Evolutionary conservation across 2,113 vertebrate genomes (phyloP), one percentile per base, ranked within the genome.

Genomic region (Corydoras maculifer): DNA sequence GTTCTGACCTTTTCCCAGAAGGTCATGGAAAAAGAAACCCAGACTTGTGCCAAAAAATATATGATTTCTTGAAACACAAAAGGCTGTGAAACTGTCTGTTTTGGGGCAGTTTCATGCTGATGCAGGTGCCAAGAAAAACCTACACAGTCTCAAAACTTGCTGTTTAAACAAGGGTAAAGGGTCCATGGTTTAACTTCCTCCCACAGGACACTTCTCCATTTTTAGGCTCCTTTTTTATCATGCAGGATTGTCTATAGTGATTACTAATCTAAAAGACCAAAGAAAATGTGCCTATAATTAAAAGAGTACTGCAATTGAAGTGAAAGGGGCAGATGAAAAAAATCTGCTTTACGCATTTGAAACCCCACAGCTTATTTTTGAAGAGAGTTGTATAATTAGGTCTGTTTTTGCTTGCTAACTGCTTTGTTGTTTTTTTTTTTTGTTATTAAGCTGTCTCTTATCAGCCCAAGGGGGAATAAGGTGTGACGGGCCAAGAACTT

Each of bases 401-500:
- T 7, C 31, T 9, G 60, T 63, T 65, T 51, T 31, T 54, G 43
- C 10, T 8, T 60, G 48, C 15, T 48, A 11, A 43, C 55, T 43
- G 13, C 11, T 18, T 49, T 18, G 12, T 72, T 63, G 13, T 30
- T 10, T 18, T 49, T 54, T 8, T 60, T 59, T 66, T 72, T 48
- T 75, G 69, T 62, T 64, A 64, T 63, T 70, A 60, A 55, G 70
- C 50, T 70, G 53, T 65, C 70, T 79, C 75, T 85, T 85, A 82
- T 83, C 80, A 63, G 77, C 57, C 30, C 66, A 73, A 69, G 75
- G 69, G 68, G 68, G 79, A 73, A 62, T 69, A 78, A 84, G 80
- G 83, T 84, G 80, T 81, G 80, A 82, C 72, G 62, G 66, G 77
- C 75, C 77, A 77, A 64, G 62, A 53, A 62, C 31, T 43, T 70